phyloP scores from a whole-genome alignment of 2,113 vertebrate species.

The Ammodytes dubius region DNA sequence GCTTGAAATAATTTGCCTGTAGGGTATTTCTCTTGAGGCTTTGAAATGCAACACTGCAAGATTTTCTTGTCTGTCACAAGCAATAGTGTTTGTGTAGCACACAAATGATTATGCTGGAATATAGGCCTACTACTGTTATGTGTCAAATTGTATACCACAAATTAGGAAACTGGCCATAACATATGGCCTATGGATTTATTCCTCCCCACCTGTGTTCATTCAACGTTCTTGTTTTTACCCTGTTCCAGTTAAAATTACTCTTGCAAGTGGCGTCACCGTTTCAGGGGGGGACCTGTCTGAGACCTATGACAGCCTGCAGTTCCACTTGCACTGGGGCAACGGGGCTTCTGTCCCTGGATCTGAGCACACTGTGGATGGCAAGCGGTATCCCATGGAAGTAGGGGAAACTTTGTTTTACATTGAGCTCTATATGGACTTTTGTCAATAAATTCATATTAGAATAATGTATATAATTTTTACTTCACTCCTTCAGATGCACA shows the following conservation, averaged over 20 bases:
- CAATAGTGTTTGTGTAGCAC: too few relatives aligned
- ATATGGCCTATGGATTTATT: background rate
- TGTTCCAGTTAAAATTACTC: constrained; percentile 50
- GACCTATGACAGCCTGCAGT: constrained; percentile 68
- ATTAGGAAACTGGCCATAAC: too few relatives aligned
- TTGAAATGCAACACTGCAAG: too few relatives aligned
- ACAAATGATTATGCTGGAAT: background rate
- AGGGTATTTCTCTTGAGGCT: background rate
- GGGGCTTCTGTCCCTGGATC: constrained; percentile 63
- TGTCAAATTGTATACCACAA: too few relatives aligned
- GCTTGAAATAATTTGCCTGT: background rate
- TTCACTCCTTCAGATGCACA: constrained; percentile 77
- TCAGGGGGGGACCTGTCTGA: constrained; percentile 55
- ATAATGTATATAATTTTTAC: background rate
- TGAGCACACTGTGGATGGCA: constrained; percentile 79
- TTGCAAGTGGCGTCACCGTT: background rate
- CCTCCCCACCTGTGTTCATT: background rate
- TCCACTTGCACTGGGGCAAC: constrained; percentile 84
- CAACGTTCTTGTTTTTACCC: background rate
- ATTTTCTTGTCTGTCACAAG: background rate
- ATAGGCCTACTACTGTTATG: too few relatives aligned
- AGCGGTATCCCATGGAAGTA: constrained; percentile 82
- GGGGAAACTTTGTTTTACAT: background rate
- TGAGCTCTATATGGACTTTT: background rate
- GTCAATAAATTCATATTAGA: too few relatives aligned